phyloP scores from a whole-genome alignment of 1,140 invertebrate species.

The Akabosia matsudoensis region DNA sequence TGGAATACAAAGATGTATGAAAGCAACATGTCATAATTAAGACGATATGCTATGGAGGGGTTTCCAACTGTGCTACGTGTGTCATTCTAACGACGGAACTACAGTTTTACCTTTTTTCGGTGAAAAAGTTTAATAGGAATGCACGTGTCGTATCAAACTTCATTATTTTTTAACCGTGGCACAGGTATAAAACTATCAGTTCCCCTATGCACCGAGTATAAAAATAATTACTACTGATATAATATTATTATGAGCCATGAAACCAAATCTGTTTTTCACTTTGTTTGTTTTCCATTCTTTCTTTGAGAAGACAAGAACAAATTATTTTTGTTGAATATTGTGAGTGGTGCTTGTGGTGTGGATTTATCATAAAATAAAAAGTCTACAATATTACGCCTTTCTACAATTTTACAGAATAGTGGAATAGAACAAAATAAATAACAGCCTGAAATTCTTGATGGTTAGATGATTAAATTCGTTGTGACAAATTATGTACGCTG shows the following conservation, averaged over 20 bases:
- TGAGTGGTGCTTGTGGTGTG: background rate
- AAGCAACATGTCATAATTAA: constrained; percentile 16
- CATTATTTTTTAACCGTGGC: too few species aligned
- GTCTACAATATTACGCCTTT: background rate
- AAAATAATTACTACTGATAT: background rate
- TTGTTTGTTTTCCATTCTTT: background rate
- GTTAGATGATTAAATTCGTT: constrained; percentile 47
- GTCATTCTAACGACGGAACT: too few species aligned
- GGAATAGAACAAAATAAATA: constrained; percentile 27
- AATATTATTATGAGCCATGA: background rate
- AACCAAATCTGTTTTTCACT: background rate
- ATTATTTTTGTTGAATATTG: background rate
- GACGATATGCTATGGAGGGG: background rate
- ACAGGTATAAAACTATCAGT: too few species aligned
- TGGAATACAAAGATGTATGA: background rate
- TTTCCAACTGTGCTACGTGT: constrained; percentile 13
- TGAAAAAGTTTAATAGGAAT: background rate
- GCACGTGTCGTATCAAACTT: background rate
- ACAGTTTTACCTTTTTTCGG: background rate
- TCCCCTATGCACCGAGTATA: too few species aligned
- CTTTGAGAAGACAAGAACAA: background rate
- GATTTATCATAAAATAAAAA: background rate
- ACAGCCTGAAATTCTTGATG: constrained; percentile 39
- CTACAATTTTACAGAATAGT: background rate
- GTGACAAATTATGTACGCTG: constrained; percentile 46